Base-by-base conservation (phyloP, 2,113 vertebrate species). In the Bucco capensis region DNA sequence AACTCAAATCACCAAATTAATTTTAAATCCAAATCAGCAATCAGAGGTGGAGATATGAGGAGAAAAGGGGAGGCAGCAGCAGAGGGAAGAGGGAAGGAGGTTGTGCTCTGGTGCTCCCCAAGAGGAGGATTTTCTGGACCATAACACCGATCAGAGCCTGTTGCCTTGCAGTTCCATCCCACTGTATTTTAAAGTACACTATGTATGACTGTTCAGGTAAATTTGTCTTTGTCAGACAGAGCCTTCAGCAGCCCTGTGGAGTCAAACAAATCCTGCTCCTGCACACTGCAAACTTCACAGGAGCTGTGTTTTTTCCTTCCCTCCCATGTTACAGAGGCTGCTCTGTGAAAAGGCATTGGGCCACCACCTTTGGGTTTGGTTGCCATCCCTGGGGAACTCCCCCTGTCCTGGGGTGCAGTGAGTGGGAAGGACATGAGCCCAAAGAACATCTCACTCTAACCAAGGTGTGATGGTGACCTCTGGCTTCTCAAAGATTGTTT, bases 1-100 rank as follows among this genome's bases (percentile, higher is more conserved):
- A 97, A 96, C 91, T 81, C 92, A 96, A 97, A 97, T 97, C 92
- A 96, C 94, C 84, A 78, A 97, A 96, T 96, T 96, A 97, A 95
- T 96, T 97, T 96, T 76, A 96, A 96, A 96, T 96, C 95, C 96
- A 87, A 96, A 96, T 90, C 96, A 95, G 60, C 81, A 92, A 87
- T 95, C 93, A 78, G 77, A 33, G 65, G 76, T 33, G 74, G 90
- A 93, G 88, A 28, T 27, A 6, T 0, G 18, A 9, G 37, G 67
- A 40, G 8, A 27, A 19, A 25, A 50, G 19, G 30, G 21, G 31
- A 14, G 53, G 15, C 6, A 3, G 8, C 33, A 7, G 35, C n/a
- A 14, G 4, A 21, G 67, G 66, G 80, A 58, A 73, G 92, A 60
- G 16, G 9, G 80, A 31, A 6, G 54, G 35, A 12, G 65, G 67